phyloP scores from a whole-genome alignment of 2,888 invertebrate species.

The Ceramica pisi region DNA sequence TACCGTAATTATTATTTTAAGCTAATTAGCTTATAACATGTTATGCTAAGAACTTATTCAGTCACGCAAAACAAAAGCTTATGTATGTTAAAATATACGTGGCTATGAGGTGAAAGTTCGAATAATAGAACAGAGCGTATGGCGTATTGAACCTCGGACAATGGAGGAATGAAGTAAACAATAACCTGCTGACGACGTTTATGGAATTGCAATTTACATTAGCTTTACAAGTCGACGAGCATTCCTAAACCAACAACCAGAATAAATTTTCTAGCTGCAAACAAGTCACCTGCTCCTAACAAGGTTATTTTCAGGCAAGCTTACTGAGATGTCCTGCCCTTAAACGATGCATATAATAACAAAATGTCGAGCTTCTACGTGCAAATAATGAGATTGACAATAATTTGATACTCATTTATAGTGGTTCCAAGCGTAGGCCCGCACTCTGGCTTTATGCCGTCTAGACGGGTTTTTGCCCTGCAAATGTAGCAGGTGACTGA shows the following conservation, averaged over 20 bases:
- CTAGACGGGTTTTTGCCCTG: slow-evolving; percentile 85
- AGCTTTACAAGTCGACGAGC: slow-evolving; percentile 28
- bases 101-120: slow-evolving; percentile 53
- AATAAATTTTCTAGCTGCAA: slow-evolving; percentile 50
- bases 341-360: slow-evolving; percentile 14
- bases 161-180: slow-evolving; percentile 47
- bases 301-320: slow-evolving; percentile 30
- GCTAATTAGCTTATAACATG: slow-evolving; percentile 29
- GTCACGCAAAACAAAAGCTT: slow-evolving; percentile 34
- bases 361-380: slow-evolving; percentile 55
- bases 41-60: slow-evolving; percentile 15
- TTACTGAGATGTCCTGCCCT: slow-evolving; percentile 19
- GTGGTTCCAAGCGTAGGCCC: slow-evolving; percentile 70
- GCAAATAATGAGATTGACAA: slow-evolving; percentile 71
- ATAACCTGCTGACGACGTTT: slow-evolving; percentile 51
- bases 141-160: slow-evolving; percentile 48
- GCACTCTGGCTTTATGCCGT: slow-evolving; percentile 76
- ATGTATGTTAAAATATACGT: slow-evolving; percentile 39
- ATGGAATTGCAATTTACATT: slow-evolving; percentile 50
- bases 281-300: slow-evolving; percentile 33
- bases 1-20: slow-evolving; percentile 14
- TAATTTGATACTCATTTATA: slow-evolving; percentile 67
- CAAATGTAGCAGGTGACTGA: slow-evolving; percentile 78
- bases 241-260: slow-evolving; percentile 44
- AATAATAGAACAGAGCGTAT: slow-evolving; percentile 41